Conservation (phyloP, 2,888 invertebrate species). For the Syritta pipiens region DNA sequence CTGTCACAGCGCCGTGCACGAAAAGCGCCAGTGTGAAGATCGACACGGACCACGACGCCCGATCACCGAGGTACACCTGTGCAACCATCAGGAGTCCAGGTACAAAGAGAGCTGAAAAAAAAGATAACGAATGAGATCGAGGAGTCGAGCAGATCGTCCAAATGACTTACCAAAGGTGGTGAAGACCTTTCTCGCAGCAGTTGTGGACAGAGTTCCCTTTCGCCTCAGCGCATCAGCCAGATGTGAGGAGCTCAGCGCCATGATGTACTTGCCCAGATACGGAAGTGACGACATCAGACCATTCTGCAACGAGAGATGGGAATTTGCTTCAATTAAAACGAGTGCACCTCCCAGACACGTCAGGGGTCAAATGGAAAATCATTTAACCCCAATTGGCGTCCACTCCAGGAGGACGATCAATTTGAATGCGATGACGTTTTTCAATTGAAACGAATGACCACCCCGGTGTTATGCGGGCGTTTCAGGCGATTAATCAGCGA, state of each 20-base stretch:
- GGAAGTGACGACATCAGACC: slow-evolving; percentile 91
- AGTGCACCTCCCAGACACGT: not conserved
- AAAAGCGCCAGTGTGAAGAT: slow-evolving; percentile 90
- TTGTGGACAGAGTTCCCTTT: slow-evolving; percentile 85
- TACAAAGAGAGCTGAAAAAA: slow-evolving; percentile 81
- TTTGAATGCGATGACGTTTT: slow-evolving; percentile 35
- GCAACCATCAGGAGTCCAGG: slow-evolving; percentile 88
- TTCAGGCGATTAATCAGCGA: slow-evolving; percentile 53
- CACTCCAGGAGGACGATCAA: slow-evolving; percentile 30
- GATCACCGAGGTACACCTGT: slow-evolving; percentile 86
- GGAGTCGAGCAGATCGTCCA: not conserved
- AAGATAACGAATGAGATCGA: not conserved
- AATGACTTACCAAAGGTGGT: slow-evolving; percentile 82
- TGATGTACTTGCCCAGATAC: slow-evolving; percentile 91
- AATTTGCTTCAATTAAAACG: slow-evolving; percentile 3
- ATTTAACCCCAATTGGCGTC: slow-evolving; percentile 35
- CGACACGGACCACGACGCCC: slow-evolving; percentile 85
- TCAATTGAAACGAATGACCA: slow-evolving; percentile 55
- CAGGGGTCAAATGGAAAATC: slow-evolving; percentile 38
- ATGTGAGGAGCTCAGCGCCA: slow-evolving; percentile 87
- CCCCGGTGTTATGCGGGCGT: slow-evolving; percentile 29
- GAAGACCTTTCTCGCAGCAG: slow-evolving; percentile 85
- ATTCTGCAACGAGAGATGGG: slow-evolving; percentile 81
- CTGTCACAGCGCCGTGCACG: slow-evolving; percentile 91
- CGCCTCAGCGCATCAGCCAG: slow-evolving; percentile 86